Conservation (phyloP, 2,113 vertebrate species). For the Tautogolabrus adspersus region DNA sequence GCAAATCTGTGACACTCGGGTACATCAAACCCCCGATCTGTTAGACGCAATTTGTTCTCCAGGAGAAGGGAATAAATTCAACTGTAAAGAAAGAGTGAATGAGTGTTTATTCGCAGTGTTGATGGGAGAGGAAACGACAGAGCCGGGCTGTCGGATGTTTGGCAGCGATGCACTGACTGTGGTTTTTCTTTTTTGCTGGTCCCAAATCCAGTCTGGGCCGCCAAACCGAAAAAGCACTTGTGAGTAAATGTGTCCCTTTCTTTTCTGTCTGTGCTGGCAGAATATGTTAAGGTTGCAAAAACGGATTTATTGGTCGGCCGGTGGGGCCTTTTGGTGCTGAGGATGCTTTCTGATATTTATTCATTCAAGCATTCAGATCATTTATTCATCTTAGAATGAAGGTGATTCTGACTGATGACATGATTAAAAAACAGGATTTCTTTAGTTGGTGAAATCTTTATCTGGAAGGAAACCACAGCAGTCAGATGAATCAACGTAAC, state of each 20-base stretch:
- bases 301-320: not conserved
- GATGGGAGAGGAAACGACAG: constrained; percentile 43
- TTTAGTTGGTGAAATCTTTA: no score
- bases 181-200: not conserved
- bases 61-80: constrained; percentile 12
- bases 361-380: not conserved
- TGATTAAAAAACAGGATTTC: no score
- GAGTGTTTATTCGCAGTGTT: constrained; percentile 47
- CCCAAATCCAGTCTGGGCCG: constrained; percentile 31
- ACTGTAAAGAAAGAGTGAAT: constrained; percentile 16
- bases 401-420: not conserved
- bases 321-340: not conserved
- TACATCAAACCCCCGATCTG: constrained; percentile 4
- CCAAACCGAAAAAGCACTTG: constrained; percentile 33
- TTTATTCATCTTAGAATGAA: not conserved
- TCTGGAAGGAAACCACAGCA: not conserved
- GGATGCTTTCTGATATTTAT: no score
- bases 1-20: not conserved
- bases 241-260: constrained; percentile 35
- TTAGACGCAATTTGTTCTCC: not conserved
- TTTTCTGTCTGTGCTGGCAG: constrained; percentile 8
- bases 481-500: no score
- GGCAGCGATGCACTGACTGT: constrained; percentile 30
- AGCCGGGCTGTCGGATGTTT: constrained; percentile 43
- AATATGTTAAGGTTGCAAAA: constrained; percentile 3